These are phyloP conservation scores for Hymenopus coronatus DNA, from an alignment of 2,888 invertebrate species.

Conservation along the genomic window DNA sequence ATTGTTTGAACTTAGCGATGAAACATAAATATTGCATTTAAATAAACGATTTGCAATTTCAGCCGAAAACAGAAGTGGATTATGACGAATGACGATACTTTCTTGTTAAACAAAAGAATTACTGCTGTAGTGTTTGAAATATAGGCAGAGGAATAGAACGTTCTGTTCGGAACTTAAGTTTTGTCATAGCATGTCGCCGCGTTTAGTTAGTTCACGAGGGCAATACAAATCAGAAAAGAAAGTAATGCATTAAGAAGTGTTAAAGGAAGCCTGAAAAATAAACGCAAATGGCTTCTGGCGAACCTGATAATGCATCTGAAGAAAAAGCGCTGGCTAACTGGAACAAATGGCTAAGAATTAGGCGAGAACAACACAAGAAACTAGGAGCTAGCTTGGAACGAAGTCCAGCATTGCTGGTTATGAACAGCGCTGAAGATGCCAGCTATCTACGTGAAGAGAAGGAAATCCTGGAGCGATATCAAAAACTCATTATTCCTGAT, in stretches of 20 bases:
- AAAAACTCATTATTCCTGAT: not conserved
- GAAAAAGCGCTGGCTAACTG: not conserved
- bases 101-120: not conserved
- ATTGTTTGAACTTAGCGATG: not conserved
- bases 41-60: not conserved
- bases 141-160: no score
- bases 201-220: no score
- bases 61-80: not conserved
- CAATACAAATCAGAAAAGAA: no score
- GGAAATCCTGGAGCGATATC: not conserved
- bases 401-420: not conserved
- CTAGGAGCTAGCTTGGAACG: not conserved
- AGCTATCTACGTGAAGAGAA: not conserved
- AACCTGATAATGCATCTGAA: not conserved
- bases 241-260: no score
- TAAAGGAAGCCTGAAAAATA: no score
- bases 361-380: not conserved
- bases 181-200: no score
- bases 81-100: not conserved
- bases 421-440: not conserved
- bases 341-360: not conserved
- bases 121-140: no score
- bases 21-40: not conserved
- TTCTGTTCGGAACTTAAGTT: no score
- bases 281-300: no score